Conservation (phyloP, 2,797 vertebrate species). For the Poecile montanus region DNA sequence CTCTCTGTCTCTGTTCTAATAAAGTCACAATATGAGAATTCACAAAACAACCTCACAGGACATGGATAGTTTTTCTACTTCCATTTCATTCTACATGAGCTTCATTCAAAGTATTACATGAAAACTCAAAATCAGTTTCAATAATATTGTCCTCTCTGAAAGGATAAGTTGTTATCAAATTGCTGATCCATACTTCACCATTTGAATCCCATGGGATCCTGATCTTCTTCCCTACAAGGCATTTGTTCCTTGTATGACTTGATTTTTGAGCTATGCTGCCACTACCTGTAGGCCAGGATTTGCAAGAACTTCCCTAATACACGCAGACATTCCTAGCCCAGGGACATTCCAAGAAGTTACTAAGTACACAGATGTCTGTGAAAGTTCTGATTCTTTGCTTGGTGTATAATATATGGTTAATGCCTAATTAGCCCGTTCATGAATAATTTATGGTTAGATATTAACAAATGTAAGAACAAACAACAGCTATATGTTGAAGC, state of each 20-base stretch:
- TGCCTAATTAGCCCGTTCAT: slow-evolving; percentile 67
- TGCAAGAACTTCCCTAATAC: neutral
- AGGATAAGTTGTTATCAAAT: neutral
- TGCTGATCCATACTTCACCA: neutral
- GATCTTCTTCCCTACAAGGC: neutral
- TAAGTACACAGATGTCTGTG: slow-evolving; percentile 8
- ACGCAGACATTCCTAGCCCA: neutral
- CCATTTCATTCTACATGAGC: neutral
- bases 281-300: neutral
- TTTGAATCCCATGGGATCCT: neutral
- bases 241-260: neutral
- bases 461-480: slow-evolving; percentile 69
- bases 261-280: neutral
- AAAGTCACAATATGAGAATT: neutral
- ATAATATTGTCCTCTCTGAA: neutral
- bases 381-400: slow-evolving; percentile 57
- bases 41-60: neutral
- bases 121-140: neutral
- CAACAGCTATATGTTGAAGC: slow-evolving; percentile 20
- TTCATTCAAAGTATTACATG: neutral
- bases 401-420: slow-evolving; percentile 64
- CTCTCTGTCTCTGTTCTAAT: neutral
- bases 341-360: slow-evolving; percentile 17
- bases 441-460: slow-evolving; percentile 74
- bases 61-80: neutral